Evolutionary conservation across 2,797 vertebrate species (phyloP).

Genomic region (Brachyalestes nurse): DNA sequence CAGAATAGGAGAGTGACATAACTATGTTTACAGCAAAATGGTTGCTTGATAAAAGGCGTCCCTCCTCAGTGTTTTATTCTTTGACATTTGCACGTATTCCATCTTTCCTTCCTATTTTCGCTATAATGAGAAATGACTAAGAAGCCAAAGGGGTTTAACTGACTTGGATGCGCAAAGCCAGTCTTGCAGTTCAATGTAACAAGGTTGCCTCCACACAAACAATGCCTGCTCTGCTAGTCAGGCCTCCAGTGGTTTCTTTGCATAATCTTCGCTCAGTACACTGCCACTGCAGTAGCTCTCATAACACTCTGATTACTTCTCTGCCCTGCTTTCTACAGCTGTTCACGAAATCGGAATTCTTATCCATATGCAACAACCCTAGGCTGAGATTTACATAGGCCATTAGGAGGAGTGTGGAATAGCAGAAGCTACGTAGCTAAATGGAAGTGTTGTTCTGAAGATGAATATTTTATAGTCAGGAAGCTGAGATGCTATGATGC

Average conservation of each 20-base stretch:
- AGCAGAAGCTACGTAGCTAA: conserved; percentile 33
- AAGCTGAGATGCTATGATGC: conserved; percentile 41
- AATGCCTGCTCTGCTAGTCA: background rate
- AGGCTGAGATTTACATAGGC: conserved; percentile 40
- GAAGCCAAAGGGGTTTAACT: conserved; percentile 57
- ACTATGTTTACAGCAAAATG: conserved; percentile 12
- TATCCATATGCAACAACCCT: conserved; percentile 29
- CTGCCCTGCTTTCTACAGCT: conserved; percentile 21
- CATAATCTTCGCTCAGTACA: conserved; percentile 39
- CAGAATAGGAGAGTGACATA: conserved; percentile 15
- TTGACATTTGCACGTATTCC: background rate
- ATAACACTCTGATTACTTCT: conserved; percentile 12
- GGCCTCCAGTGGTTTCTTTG: conserved; percentile 16
- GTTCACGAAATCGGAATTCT: conserved; percentile 27
- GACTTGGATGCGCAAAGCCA: conserved; percentile 44
- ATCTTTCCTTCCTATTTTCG: background rate
- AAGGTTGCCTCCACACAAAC: conserved; percentile 1
- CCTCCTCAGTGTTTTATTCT: conserved; percentile 38
- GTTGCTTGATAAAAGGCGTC: conserved; percentile 49
- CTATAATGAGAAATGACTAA: conserved; percentile 11
- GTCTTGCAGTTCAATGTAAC: conserved; percentile 58
- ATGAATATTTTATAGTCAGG: conserved; percentile 57
- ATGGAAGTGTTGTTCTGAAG: conserved; percentile 46
- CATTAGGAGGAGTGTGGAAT: conserved; percentile 43
- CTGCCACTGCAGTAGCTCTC: conserved; percentile 19